phyloP scores from a whole-genome alignment of 2,888 invertebrate species.

The Melinaea marsaeus region DNA sequence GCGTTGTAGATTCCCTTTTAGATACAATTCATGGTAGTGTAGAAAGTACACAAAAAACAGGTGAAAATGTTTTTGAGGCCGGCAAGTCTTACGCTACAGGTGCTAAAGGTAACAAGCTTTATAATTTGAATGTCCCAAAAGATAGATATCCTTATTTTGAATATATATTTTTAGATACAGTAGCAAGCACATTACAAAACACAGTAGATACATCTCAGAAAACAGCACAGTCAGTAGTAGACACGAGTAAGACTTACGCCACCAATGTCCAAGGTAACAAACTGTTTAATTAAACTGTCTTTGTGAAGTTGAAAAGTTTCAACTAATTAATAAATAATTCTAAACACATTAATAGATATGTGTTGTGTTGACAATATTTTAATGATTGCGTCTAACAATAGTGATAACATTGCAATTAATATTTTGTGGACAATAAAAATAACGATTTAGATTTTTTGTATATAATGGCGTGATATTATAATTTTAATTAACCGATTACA shows the following conservation, averaged over 20 bases:
- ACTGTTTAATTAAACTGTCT: not conserved
- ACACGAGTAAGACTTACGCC: slow-evolving; percentile 34
- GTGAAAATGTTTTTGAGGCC: slow-evolving; percentile 45
- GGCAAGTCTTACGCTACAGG: slow-evolving; percentile 46
- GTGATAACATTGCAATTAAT: too few species aligned
- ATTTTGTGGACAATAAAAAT: too few species aligned
- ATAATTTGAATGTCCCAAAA: not conserved
- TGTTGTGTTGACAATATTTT: slow-evolving; percentile 41
- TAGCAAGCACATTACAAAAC: slow-evolving; percentile 25
- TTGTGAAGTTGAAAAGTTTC: slow-evolving; percentile 7
- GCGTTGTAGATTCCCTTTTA: too few species aligned
- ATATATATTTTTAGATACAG: slow-evolving; percentile 26
- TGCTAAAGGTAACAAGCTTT: slow-evolving; percentile 41
- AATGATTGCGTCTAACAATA: slow-evolving; percentile 53
- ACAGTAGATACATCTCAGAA: slow-evolving; percentile 41
- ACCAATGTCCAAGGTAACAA: slow-evolving; percentile 40
- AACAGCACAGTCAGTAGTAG: slow-evolving; percentile 44
- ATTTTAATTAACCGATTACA: slow-evolving; percentile 31
- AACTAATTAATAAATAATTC: not conserved
- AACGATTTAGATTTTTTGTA: too few species aligned
- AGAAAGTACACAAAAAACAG: slow-evolving; percentile 46
- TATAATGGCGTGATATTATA: too few species aligned
- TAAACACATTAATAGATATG: too few species aligned
- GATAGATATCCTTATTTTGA: not conserved
- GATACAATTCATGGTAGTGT: slow-evolving; percentile 26